Evolutionary conservation across 1,140 invertebrate genomes (phyloP).

Genomic region (Triops longicaudatus): DNA sequence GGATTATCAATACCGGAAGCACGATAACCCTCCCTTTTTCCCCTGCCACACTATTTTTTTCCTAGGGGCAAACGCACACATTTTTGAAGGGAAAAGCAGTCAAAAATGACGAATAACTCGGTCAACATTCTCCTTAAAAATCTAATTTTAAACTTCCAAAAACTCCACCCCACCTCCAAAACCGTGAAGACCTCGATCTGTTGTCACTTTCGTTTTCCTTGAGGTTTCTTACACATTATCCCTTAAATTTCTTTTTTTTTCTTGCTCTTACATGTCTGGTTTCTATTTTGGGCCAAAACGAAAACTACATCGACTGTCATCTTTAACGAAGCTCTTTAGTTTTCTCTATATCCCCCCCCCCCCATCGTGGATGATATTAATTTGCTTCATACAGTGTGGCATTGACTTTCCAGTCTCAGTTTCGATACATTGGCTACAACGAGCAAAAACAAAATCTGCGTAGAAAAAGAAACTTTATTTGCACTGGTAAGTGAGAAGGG

Average conservation of each 20-base stretch:
- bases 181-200: not conserved
- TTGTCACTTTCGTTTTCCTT: not conserved
- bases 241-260: too few relatives aligned
- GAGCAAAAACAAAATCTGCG: not conserved
- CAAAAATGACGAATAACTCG: not conserved
- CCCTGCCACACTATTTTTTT: not conserved
- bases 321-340: too few relatives aligned
- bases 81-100: not conserved
- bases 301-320: too few relatives aligned
- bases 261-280: too few relatives aligned
- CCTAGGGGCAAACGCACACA: too few relatives aligned
- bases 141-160: constrained; percentile 3
- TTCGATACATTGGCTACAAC: too few relatives aligned
- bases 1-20: not conserved
- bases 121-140: not conserved
- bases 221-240: not conserved
- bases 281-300: too few relatives aligned
- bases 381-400: too few relatives aligned
- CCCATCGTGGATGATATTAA: too few relatives aligned
- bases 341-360: too few relatives aligned
- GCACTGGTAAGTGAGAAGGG: not conserved
- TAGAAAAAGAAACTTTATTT: not conserved
- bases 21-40: not conserved
- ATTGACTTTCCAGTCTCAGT: too few relatives aligned
- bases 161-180: not conserved